Conservation (phyloP, 2,113 vertebrate species). For the Ictalurus punctatus region DNA sequence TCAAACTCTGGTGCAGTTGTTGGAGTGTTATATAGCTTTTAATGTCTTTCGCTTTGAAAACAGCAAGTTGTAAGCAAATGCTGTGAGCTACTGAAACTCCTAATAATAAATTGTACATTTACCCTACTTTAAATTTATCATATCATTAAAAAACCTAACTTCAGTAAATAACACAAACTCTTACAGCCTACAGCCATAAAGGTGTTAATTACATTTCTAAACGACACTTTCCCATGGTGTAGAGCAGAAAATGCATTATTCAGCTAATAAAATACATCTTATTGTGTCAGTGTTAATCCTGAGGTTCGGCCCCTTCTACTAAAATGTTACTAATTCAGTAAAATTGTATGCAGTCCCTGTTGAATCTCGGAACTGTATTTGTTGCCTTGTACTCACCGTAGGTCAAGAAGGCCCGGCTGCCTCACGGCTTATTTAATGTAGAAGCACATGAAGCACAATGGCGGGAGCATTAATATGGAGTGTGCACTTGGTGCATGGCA, state of each 20-base stretch:
- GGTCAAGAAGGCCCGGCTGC: neutral
- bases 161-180: neutral
- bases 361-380: neutral
- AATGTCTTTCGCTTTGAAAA: neutral
- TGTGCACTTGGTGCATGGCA: conserved; percentile 27
- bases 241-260: neutral
- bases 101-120: neutral
- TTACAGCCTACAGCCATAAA: neutral
- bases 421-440: neutral
- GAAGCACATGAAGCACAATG: neutral
- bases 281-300: neutral
- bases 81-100: neutral
- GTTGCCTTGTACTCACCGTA: neutral
- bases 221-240: neutral
- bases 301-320: neutral
- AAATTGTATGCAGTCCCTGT: too few species aligned
- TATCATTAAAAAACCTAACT: neutral
- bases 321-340: neutral
- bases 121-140: neutral
- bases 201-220: neutral
- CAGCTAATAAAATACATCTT: neutral
- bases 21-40: neutral
- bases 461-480: conserved; percentile 25
- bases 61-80: neutral
- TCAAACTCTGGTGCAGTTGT: neutral